Evolutionary conservation across 2,888 invertebrate species (phyloP), one percentile per base, ranked within the genome.

Genomic region (Mamestra brassicae): DNA sequence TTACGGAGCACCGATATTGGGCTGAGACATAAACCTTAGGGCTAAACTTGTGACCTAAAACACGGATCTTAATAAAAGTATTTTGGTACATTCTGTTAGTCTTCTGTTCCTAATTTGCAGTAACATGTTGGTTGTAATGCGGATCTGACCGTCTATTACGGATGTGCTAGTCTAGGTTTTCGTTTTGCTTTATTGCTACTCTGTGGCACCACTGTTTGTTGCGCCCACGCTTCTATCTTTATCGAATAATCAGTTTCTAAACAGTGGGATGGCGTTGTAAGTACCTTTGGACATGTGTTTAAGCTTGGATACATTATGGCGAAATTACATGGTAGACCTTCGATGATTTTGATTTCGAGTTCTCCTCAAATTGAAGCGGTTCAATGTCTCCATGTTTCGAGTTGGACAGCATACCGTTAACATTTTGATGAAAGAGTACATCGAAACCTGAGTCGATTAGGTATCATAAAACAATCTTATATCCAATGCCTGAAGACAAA

Each of bases 241-340:
- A 82, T 84, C 85, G 42, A n/a, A 72, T 81, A 77, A 82, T 82
- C 82, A 72, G 72, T 82, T 81, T 58, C 81, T 81, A 42, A 65
- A 63, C 66, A 76, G 77, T 68, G 45, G 57, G 72, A 70, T 62
- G 66, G n/a, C 38, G 63, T 26, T 83, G 38, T 67, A 45, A 69
- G 80, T 80, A 65, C 60, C 57, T 47, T 78, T 42, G 36, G 58
- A 60, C 79, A 83, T 61, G 65, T 74, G 80, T 74, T 74, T 63
- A 26, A 55, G 52, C 54, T 69, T 55, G 13, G 26, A 50, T 50
- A 65, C 10, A 55, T 55, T 52, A 34, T 60, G 62, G 45, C 34
- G 50, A 83, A 80, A 74, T 69, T 50, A 26, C 10, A n/a, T 13
- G 2, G 13, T 11, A 15, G 17, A 42, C 42, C 38, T 26, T 5